Base-by-base conservation (phyloP, 1,140 invertebrate species). In the Drosophila saltans region DNA sequence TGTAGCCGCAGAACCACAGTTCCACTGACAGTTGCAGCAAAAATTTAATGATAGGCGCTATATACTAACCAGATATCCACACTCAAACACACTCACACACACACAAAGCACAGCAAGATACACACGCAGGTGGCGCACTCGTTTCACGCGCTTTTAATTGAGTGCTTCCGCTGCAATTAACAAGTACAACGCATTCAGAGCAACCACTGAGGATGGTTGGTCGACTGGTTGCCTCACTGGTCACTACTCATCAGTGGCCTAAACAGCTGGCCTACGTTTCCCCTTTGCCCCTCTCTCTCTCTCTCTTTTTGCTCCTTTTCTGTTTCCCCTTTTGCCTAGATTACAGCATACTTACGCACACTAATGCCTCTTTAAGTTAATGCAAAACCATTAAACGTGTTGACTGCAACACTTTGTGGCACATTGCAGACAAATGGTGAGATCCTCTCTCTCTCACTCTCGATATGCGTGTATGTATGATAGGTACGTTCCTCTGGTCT, bases 81-180 rank as follows among this genome's bases (percentile, higher is more conserved):
- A 55, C 24, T 52, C 9, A 45, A 33, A 16, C 11, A 28, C 11
- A 36, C 33, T 33, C 28, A 55, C 10, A 60, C 21, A 55, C 33
- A 24, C 11, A 45, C n/a, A 36, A 52, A 24, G 9, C 45, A 9
- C 45, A 52, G 45, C 21, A 52, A 52, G 45, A 52, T 52, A 52
- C 21, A 62, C 43, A 75, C 57, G 69, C 82, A 88, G 83, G 84
- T 86, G 84, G 80, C 84, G 81, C 71, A 77, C 70, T 83, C 83
- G 84, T 89, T 89, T 89, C 85, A 89, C 84, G 84, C 84, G 85
- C 84, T 81, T 89, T 89, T 89, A 89, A 89, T 89, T 89, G 84
- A 89, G 84, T 89, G 84, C 84, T 89, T 89, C 84, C 84, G 84
- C 84, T 84, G 84, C 84, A 89, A 89, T 89, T 89, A 89, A 89